Conservation (phyloP, 2,113 vertebrate species). For the Pelusios castaneus region DNA sequence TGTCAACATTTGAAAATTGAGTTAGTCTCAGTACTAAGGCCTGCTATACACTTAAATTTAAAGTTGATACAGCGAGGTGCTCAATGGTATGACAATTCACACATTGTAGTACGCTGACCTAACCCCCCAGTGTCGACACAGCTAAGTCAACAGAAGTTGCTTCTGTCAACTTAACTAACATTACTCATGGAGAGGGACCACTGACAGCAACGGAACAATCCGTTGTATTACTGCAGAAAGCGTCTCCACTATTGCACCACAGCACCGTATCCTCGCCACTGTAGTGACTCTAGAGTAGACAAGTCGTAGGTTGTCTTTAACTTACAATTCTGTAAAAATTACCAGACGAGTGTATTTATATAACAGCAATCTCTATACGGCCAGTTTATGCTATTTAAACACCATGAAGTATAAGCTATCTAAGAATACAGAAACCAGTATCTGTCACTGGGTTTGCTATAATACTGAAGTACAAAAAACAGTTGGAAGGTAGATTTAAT, state of each 20-base stretch:
- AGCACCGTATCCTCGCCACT: not conserved
- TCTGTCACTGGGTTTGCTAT: not conserved
- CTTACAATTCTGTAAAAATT: not conserved
- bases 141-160: too few species aligned
- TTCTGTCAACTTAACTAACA: too few species aligned
- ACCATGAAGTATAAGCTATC: not conserved
- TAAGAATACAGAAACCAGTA: not conserved
- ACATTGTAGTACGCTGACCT: too few species aligned
- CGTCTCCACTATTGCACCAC: not conserved
- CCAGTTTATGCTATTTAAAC: not conserved
- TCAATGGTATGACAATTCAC: too few species aligned
- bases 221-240: not conserved
- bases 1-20: conserved; percentile 36
- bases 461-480: not conserved
- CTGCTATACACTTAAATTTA: not conserved
- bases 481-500: not conserved
- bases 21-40: conserved; percentile 17
- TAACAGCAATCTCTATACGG: not conserved
- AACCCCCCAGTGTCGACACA: too few species aligned
- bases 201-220: not conserved
- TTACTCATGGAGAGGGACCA: too few species aligned
- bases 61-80: not conserved
- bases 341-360: not conserved
- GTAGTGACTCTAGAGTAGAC: not conserved
- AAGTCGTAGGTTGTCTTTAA: not conserved